Evolutionary conservation across 2,888 invertebrate species (phyloP), one percentile per base, ranked within the genome.

Genomic region (Dynastes hyllus): DNA sequence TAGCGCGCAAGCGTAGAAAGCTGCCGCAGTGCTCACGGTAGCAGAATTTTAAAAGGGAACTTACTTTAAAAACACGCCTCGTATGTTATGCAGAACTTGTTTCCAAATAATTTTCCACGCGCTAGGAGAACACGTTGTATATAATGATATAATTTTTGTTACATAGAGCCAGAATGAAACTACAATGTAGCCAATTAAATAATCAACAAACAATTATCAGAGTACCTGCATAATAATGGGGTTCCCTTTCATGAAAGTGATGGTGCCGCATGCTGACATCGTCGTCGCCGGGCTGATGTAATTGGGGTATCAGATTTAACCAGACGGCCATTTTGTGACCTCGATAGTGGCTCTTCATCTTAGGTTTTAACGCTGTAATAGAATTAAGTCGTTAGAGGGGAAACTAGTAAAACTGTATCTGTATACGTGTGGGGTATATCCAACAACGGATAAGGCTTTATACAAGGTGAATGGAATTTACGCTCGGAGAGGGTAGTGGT

Each of bases 311-410:
- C 77, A 96, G 91, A 86, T 96, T 95, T 83, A 96, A 89, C 97
- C 97, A 97, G 80, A 96, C 92, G 77, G 96, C 95, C 93, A 97
- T 94, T 90, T 96, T 96, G 90, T 96, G 96, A 0, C 96, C 96
- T 29, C 96, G 92, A 90, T 96, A 97, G 90, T 96, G 96, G 85
- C 94, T 95, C 86, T 93, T 94, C 89, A 95, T 93, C 83, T 94
- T 93, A 13, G 94, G 91, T 85, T 94, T 94, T 40, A 91, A 90
- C 67, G 93, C 94, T 94, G 88, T 53, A 87, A 89, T 81, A 85
- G 82, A 84, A 84, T 80, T 79, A 82, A 82, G 80, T 65, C 80
- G 82, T 84, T 83, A 83, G 82, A 78, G 76, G 73, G 79, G 78
- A 82, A 77, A 37, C n/a, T 40, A 40, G 45, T n/a, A 67, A 67